Evolutionary conservation across 2,888 invertebrate species (phyloP).

Genomic region (Strigamia maritima): DNA sequence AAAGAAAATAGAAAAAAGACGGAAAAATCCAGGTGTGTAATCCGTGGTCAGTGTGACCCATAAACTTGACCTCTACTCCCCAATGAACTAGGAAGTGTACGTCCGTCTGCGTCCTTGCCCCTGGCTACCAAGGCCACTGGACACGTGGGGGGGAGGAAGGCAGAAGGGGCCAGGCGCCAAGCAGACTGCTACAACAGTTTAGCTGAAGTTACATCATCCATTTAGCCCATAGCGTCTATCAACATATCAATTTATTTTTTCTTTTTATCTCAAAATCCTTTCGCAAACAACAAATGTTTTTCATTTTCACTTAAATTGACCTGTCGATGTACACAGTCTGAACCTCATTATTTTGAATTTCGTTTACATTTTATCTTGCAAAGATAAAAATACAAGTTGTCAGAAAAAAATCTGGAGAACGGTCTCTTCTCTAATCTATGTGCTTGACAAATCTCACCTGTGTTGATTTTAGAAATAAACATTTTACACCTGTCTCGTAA

Average conservation of each 20-base stretch:
- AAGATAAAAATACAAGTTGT: slow-evolving; percentile 10
- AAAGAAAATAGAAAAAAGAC: background rate
- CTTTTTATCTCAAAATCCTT: background rate
- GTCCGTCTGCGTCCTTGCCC: slow-evolving; percentile 25
- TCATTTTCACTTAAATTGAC: background rate
- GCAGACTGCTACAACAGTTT: slow-evolving; percentile 1
- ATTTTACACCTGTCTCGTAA: slow-evolving; percentile 14
- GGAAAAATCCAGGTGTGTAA: background rate
- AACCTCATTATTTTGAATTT: background rate
- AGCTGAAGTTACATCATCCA: background rate
- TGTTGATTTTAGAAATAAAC: slow-evolving; percentile 12
- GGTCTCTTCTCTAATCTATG: background rate
- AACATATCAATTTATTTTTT: background rate
- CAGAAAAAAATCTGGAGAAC: background rate
- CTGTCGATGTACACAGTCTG: background rate
- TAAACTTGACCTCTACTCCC: slow-evolving; percentile 28
- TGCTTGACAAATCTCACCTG: slow-evolving; percentile 28
- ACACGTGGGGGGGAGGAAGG: slow-evolving; percentile 26
- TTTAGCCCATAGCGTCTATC: slow-evolving; percentile 5
- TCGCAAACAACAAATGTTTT: background rate
- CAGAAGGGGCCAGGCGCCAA: slow-evolving; percentile 32
- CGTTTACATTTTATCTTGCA: background rate
- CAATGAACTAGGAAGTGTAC: slow-evolving; percentile 23
- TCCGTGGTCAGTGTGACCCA: slow-evolving; percentile 32
- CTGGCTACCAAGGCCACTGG: slow-evolving; percentile 32